Base-by-base conservation (phyloP, 35 echinoderm and acorn worm species). In the Apostichopus japonicus region DNA sequence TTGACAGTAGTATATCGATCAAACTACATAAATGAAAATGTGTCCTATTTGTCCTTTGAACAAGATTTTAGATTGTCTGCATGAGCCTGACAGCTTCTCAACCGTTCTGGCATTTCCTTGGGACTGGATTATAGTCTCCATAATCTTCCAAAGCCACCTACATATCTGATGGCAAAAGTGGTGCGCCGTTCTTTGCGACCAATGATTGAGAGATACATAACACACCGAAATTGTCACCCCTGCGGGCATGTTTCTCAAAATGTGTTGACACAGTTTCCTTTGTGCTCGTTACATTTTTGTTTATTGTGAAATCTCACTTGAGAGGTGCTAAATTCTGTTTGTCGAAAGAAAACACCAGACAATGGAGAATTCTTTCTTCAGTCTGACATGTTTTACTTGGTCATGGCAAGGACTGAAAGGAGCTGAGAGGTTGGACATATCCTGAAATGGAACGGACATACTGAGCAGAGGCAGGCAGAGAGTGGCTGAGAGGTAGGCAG, bases 201-300 rank as follows among this genome's bases (percentile, higher is more conserved):
- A 67, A 19, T 17, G 71, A 75, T 73, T 73, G n/a, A 75, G 17
- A 19, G 13, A 75, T 14, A 75, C n/a, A n/a, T n/a, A 23, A 21
- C 71, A 75, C 71, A 21, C n/a, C 71, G 0, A 75, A 19, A 7
- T 75, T 75, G 71, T 75, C 71, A 75, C 7, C 17, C 71, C 71
- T 75, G 71, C n/a, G 71, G 71, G 71, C 71, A 75, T 75, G 71
- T 75, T 44, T 3, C 71, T 75, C 71, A 75, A 75, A 75, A 75
- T 75, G 71, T 75, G 71, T 75, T 75, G 71, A 75, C 71, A 75
- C 71, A 75, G 71, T 75, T 75, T 19, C 71, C 17, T 75, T 75
- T 75, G 71, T 75, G 71, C 14, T 23, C 22, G 71, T 75, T 75
- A 75, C 71, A 75, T 21, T 75, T 75, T 75, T 75, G 13, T 19